phyloP scores from a whole-genome alignment of 2,113 vertebrate species.

The Peromyscus leucopus region DNA sequence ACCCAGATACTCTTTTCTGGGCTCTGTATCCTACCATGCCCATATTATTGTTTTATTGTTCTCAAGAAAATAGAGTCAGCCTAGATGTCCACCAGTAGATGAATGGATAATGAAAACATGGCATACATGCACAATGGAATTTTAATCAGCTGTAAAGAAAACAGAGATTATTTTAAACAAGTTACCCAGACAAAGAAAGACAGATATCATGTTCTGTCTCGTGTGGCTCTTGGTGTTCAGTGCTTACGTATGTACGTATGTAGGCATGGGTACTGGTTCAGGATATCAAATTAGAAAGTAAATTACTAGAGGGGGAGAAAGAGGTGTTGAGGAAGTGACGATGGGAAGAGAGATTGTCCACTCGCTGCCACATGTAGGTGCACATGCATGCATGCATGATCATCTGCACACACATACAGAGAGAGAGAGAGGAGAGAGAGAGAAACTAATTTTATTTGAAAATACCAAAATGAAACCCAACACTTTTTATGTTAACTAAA shows the following conservation, averaged over 20 bases:
- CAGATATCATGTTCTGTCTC: background rate
- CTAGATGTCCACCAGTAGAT: background rate
- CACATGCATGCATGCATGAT: too few species aligned
- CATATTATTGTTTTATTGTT: background rate
- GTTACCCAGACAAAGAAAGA: background rate
- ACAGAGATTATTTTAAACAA: background rate
- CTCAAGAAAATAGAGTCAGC: background rate
- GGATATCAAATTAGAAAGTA: background rate
- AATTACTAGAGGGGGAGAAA: background rate
- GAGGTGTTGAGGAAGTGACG: background rate
- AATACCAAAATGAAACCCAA: background rate
- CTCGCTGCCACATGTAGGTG: background rate
- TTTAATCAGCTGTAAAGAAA: too few species aligned
- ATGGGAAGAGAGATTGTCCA: background rate
- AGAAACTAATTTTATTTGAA: background rate
- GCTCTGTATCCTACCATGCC: background rate
- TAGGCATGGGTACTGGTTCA: background rate
- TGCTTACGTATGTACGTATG: background rate
- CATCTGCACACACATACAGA: background rate
- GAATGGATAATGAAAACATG: too few species aligned
- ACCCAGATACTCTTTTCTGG: background rate
- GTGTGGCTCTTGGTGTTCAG: background rate
- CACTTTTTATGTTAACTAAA: background rate
- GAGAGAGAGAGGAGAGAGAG: background rate
- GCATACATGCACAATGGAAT: too few species aligned